Base-by-base conservation (phyloP, 2,888 invertebrate genomes). In the Criorhina ranunculi region DNA sequence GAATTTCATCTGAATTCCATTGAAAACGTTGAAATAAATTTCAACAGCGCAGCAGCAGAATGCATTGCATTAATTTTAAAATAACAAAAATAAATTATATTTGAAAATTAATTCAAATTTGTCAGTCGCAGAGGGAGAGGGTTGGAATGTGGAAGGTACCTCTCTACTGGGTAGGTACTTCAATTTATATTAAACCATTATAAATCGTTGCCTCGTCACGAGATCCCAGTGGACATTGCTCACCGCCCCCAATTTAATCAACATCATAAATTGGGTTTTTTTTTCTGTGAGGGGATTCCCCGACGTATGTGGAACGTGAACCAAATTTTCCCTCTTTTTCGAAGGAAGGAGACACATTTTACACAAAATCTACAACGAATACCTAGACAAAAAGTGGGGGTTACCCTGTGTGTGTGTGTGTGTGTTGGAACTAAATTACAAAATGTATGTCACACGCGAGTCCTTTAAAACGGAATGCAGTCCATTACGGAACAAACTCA, bases 91-190 rank as follows among this genome's bases (percentile, higher is more conserved):
- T 24, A 59, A 35, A 12, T 66, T 73, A 67, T 77, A 53, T 82
- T 77, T 70, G 77, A 66, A 83, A 83, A 72, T 83, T 49, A 83
- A 78, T 81, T 81, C 81, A 76, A 81, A 76, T 76, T 76, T 69
- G 51, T 31, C 17, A 33, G 44, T 11, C 49, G 19, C 6, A n/a
- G n/a, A n/a, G 60, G 24, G 24, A 11, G 12, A n/a, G n/a, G n/a
- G n/a, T n/a, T n/a, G n/a, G n/a, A n/a, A n/a, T n/a, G n/a, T n/a
- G n/a, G n/a, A n/a, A 12, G 29, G 5, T 31, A 29, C 11, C 8
- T n/a, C n/a, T n/a, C n/a, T n/a, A n/a, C n/a, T n/a, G n/a, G n/a
- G 46, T 42, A 29, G 8, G 49, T 44, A 49, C 37, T 60, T 44
- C 44, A 44, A 17, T 51, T 33, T 62, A 57, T 76, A 81, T 81